Base-by-base conservation (phyloP, 2,888 invertebrate species). In the Glaucopsyche alexis region DNA sequence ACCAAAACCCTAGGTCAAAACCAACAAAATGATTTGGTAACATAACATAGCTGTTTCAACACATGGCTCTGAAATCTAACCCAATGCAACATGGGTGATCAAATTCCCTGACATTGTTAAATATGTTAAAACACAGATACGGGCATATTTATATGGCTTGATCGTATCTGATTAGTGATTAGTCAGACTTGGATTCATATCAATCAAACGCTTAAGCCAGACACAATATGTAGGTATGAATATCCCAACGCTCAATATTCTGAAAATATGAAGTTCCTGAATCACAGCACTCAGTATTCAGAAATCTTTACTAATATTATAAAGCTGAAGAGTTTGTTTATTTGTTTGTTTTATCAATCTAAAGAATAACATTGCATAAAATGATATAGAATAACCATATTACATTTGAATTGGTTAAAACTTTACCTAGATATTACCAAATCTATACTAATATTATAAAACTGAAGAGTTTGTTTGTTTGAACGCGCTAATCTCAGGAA, bases 1-100 rank as follows among this genome's bases (percentile, higher is more conserved):
- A 19, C 19, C 19, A 7, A 8, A 47, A 47, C 1, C 55, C 19
- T 11, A 55, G 19, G 55, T 55, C 55, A 19, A 42, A 55, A 65
- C 40, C 65, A 47, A 4, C 47, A 29, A 5, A 60, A 29, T 7
- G 60, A 60, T 60, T 60, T 60, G 60, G 60, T 1, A 60, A 60
- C 29, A 13, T 13, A 60, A 60, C 29, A 29, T 29, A 13, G 29
- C 3, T 60, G 60, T 60, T 60, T 5, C 13, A 60, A 60, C 67
- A 67, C 47, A 67, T 67, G 67, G 67, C 67, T 16, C 47, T 67
- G 67, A 67, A 47, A 67, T 67, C 19, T 47, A 67, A 67, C 19
- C 67, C 67, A 67, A 67, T 45, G 19, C 67, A 45, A 19, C 67
- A 45, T 45, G 47, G 67, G 67, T 19, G 67, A 67, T 45, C 67